phyloP scores from a whole-genome alignment of 2,888 invertebrate species.

The Cosmia pyralina region DNA sequence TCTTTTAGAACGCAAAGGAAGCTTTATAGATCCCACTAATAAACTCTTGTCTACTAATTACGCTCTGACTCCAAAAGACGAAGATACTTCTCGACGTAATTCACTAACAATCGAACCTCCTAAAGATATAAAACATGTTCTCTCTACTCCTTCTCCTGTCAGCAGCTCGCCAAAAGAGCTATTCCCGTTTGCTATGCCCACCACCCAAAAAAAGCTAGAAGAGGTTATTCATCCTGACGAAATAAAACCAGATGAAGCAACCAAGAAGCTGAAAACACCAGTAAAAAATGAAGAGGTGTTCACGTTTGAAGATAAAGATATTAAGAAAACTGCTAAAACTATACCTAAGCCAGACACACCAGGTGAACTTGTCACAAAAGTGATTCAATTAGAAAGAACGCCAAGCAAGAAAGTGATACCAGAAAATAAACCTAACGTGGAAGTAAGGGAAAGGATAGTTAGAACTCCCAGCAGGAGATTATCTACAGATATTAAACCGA shows the following conservation, averaged over 20 bases:
- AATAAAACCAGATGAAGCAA: conserved; percentile 69
- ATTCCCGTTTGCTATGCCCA: conserved; percentile 78
- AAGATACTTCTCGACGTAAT: conserved; percentile 76
- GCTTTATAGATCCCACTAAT: conserved; percentile 87
- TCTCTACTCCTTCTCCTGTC: conserved; percentile 78
- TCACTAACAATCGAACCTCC: conserved; percentile 80
- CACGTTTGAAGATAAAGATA: conserved; percentile 79
- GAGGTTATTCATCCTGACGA: conserved; percentile 82
- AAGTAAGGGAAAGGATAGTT: conserved; percentile 84
- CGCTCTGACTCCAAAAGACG: conserved; percentile 83
- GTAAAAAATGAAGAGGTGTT: conserved; percentile 78
- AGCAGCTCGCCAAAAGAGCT: conserved; percentile 80
- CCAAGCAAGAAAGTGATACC: conserved; percentile 82
- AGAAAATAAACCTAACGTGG: conserved; percentile 83
- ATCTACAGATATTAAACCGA: conserved; percentile 77
- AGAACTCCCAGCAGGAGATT: conserved; percentile 86
- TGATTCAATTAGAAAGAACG: conserved; percentile 85
- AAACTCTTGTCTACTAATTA: conserved; percentile 86
- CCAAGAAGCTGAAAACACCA: conserved; percentile 73
- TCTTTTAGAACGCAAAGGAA: conserved; percentile 84
- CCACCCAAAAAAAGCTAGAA: conserved; percentile 82
- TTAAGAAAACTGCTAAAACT: conserved; percentile 69
- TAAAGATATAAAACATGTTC: conserved; percentile 71
- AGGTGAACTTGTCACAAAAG: conserved; percentile 85
- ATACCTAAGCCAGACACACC: conserved; percentile 73